Percentiles rank a stretch among this genome's conserved stretches.
Conservation (phyloP, 2,113 vertebrate species). For the Erythrocercus mccallii region DNA sequence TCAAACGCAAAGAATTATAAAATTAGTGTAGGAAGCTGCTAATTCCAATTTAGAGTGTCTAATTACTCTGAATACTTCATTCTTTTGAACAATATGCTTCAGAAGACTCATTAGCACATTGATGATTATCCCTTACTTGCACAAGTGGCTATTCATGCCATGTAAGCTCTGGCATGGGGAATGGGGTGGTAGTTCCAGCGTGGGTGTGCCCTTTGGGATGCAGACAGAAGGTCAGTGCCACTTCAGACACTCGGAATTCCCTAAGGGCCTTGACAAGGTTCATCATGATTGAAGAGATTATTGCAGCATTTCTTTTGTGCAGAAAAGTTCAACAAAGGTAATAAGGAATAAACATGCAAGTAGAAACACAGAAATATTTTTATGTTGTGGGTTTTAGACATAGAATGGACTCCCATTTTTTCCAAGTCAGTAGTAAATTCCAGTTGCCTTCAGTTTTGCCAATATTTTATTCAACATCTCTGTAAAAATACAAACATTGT, state of each 20-base stretch:
- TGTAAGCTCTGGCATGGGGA: background rate
- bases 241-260: background rate
- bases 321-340: background rate
- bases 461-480: background rate
- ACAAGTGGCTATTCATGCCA: background rate
- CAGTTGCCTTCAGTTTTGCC: background rate
- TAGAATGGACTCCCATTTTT: background rate
- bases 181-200: constrained; percentile 19
- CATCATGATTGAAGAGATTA: background rate
- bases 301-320: background rate
- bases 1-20: background rate
- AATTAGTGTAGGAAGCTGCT: background rate
- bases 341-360: background rate
- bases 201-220: constrained; percentile 2
- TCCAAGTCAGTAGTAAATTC: background rate
- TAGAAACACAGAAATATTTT: background rate
- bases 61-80: constrained; percentile 35
- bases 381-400: background rate
- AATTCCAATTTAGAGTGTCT: background rate
- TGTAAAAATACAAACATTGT: background rate
- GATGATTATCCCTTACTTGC: constrained; percentile 55
- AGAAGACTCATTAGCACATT: constrained; percentile 31
- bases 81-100: constrained; percentile 25
- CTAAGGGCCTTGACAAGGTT: background rate
- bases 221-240: constrained; percentile 18